Evolutionary conservation across 2,797 vertebrate species (phyloP).

Genomic region (Cossypha dichroa): DNA sequence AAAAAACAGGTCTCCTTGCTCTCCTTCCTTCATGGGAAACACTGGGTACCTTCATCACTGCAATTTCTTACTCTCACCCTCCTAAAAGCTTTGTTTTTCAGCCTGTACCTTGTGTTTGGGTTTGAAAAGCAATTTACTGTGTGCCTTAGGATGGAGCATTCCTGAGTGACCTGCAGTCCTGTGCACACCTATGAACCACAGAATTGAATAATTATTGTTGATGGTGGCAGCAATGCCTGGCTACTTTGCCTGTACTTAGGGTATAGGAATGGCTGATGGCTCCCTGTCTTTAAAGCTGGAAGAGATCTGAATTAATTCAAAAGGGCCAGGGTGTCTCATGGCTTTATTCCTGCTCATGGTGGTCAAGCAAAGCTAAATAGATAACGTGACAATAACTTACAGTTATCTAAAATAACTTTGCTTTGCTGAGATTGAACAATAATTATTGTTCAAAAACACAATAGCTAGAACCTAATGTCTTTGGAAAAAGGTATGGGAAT

Average conservation of each 20-base stretch:
- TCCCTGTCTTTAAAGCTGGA: neutral
- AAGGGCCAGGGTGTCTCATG: neutral
- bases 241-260: neutral
- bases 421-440: neutral
- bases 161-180: accelerated
- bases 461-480: neutral
- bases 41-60: accelerated
- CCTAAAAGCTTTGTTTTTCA: neutral
- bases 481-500: neutral
- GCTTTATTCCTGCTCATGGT: neutral
- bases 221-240: neutral
- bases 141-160: neutral
- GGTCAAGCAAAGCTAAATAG: neutral
- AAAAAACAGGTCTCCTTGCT: neutral
- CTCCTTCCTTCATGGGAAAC: neutral
- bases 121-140: neutral
- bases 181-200: neutral
- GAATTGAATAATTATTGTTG: neutral
- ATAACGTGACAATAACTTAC: neutral
- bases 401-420: neutral
- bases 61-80: neutral
- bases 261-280: neutral
- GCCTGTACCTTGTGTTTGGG: neutral
- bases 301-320: neutral
- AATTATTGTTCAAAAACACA: neutral